Conservation (phyloP, 2,888 invertebrate species). For the Macaria liturata region DNA sequence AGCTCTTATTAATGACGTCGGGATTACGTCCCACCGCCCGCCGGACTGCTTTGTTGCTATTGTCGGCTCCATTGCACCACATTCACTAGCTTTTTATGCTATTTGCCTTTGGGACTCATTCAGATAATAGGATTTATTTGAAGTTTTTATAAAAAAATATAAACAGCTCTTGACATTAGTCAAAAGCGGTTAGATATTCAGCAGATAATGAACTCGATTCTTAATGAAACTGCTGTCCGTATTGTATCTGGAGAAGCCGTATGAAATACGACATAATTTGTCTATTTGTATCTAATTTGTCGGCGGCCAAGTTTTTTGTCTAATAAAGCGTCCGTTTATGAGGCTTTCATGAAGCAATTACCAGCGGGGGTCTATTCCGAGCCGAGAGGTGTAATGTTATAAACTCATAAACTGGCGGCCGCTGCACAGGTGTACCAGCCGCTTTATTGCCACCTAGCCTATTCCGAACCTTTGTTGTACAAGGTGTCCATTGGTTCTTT, state of each 20-base stretch:
- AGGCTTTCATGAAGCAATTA: constrained; percentile 73
- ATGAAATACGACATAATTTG: constrained; percentile 32
- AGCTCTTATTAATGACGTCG: constrained; percentile 76
- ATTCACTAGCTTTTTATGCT: constrained; percentile 55
- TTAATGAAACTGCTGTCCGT: constrained; percentile 18
- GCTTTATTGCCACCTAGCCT: constrained; percentile 33
- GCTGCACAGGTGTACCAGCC: constrained; percentile 65
- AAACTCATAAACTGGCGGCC: constrained; percentile 73
- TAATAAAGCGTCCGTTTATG: constrained; percentile 60
- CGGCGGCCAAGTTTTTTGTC: constrained; percentile 52
- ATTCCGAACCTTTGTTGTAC: constrained; percentile 7
- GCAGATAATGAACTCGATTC: constrained; percentile 18
- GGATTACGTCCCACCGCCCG: constrained; percentile 64
- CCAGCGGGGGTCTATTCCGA: constrained; percentile 65
- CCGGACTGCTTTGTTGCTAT: constrained; percentile 47
- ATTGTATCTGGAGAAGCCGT: constrained; percentile 15
- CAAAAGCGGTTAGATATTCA: constrained; percentile 13
- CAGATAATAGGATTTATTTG: constrained; percentile 57
- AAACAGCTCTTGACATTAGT: constrained; percentile 9
- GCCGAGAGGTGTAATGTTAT: constrained; percentile 74
- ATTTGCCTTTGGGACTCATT: constrained; percentile 57
- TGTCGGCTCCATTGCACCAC: constrained; percentile 52
- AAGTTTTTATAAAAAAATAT: constrained; percentile 38
- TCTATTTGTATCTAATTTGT: constrained; percentile 58
- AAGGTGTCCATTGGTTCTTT: constrained; percentile 29